Conservation (phyloP, 1,140 invertebrate genomes). For the Zaprionus gabonicus region DNA sequence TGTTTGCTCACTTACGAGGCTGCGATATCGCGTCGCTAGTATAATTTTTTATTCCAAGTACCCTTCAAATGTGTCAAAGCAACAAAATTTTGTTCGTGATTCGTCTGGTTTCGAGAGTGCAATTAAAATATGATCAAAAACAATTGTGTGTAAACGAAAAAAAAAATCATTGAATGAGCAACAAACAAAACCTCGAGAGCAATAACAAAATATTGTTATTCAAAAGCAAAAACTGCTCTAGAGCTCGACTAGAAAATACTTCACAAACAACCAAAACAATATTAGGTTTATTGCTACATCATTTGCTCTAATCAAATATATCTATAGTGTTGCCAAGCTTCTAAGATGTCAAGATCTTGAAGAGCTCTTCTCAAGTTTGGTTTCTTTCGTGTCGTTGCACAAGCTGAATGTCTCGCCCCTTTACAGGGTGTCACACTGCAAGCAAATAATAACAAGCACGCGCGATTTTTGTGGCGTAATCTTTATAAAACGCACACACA, state of each 20-base stretch:
- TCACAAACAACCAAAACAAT: background rate
- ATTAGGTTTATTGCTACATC: background rate
- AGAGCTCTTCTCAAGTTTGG: background rate
- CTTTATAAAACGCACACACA: slow-evolving; percentile 3
- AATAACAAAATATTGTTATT: slow-evolving; percentile 32
- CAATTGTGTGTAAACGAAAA: slow-evolving; percentile 36
- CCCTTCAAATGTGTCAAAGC: slow-evolving; percentile 54
- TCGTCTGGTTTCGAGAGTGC: slow-evolving; percentile 47
- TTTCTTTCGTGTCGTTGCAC: background rate
- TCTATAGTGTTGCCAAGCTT: no score
- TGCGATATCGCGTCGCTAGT: background rate
- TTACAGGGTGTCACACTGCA: slow-evolving; percentile 3
- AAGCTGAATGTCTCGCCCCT: background rate
- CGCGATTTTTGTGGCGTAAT: slow-evolving; percentile 17
- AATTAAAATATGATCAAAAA: slow-evolving; percentile 55
- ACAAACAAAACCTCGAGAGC: slow-evolving; percentile 21
- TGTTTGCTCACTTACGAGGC: slow-evolving; percentile 8
- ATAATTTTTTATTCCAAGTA: slow-evolving; percentile 15
- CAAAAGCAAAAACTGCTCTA: slow-evolving; percentile 14
- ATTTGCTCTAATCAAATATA: no score
- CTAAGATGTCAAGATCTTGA: background rate
- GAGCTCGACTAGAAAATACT: slow-evolving; percentile 5
- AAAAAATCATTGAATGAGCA: slow-evolving; percentile 17
- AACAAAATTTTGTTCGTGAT: slow-evolving; percentile 44
- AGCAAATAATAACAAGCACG: slow-evolving; percentile 13